Percentiles rank a stretch among this genome's conserved stretches.
Evolutionary conservation across 2,113 vertebrate species (phyloP).

Genomic region (Odocoileus hemionus): DNA sequence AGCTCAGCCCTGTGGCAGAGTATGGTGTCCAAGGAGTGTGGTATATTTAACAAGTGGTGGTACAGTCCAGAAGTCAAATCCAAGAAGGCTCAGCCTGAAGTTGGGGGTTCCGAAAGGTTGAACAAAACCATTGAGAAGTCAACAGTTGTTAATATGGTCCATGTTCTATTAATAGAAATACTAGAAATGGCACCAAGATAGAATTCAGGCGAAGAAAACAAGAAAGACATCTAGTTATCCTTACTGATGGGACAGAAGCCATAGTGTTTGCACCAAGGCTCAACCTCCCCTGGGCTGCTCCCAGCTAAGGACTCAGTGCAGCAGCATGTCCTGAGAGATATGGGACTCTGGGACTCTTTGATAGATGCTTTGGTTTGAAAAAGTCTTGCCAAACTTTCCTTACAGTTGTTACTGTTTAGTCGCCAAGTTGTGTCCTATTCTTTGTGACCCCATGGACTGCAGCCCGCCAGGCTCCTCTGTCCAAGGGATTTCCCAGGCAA

Average conservation of each 20-base stretch:
- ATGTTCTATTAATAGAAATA: not conserved
- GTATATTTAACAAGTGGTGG: not conserved
- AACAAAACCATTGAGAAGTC: not conserved
- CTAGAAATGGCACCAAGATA: not conserved
- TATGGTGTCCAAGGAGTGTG: not conserved
- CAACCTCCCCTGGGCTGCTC: not conserved
- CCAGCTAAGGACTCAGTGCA: not conserved
- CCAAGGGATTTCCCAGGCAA: too few species aligned
- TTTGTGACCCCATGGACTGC: too few species aligned
- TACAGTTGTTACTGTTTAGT: too few species aligned
- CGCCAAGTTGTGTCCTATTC: too few species aligned
- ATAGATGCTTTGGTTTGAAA: not conserved
- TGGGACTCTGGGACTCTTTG: not conserved
- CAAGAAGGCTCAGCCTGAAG: not conserved
- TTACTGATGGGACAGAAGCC: not conserved
- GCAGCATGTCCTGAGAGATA: not conserved
- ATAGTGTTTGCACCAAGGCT: not conserved
- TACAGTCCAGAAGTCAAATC: not conserved
- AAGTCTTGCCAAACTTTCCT: not conserved
- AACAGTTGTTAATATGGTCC: not conserved
- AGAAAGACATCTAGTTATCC: not conserved
- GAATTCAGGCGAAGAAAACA: not conserved
- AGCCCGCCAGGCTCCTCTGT: too few species aligned
- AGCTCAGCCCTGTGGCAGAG: not conserved
- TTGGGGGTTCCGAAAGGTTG: not conserved